Base-by-base conservation (phyloP, 1,140 invertebrate genomes). In the Anastrepha ludens region DNA sequence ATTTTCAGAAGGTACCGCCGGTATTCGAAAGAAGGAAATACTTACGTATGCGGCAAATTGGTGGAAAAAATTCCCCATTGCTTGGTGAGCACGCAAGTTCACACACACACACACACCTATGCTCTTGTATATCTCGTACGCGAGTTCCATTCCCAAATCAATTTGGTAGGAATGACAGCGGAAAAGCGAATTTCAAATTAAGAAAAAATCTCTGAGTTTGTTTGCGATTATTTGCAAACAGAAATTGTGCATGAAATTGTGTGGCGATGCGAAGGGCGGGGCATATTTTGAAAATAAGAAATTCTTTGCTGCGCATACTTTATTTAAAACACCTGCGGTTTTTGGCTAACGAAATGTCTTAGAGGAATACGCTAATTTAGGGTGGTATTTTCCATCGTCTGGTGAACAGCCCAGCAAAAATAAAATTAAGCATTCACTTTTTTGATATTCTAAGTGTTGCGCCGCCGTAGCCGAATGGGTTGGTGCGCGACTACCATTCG, bases 81-180 rank as follows among this genome's bases (percentile, higher is more conserved):
- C 2, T 55, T 55, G 7, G 74, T n/a, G 44, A 2, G 70, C 44
- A 74, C 29, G 39, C 70, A 47, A 74, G 47, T 20, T 9, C 9
- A 20, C 74, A 55, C 13, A 20, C 29, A 11, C 70, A 78, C 15
- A 78, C 47, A 50, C 9, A 50, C 1, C 2, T 55, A n/a, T 20
- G 47, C 6, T 20, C 74, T 81, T 81, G 74, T 55, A 50, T 17
- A 62, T 15, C 15, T 62, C 3, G 65, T 70, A 81, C 20, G 50
- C 74, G 47, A 81, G 74, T 81, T 81, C n/a, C 74, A 81, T 81
- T 81, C 74, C 74, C 74, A 81, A 81, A 81, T 81, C 74, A 81
- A 81, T 81, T 81, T 81, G 8, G 74, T 29, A 13, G 74, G 47
- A 55, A 81, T 50, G 74, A 81, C 74, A 81, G 74, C 74, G 44